Conservation (phyloP, 2,113 vertebrate genomes). For the Psettodes erumei region DNA sequence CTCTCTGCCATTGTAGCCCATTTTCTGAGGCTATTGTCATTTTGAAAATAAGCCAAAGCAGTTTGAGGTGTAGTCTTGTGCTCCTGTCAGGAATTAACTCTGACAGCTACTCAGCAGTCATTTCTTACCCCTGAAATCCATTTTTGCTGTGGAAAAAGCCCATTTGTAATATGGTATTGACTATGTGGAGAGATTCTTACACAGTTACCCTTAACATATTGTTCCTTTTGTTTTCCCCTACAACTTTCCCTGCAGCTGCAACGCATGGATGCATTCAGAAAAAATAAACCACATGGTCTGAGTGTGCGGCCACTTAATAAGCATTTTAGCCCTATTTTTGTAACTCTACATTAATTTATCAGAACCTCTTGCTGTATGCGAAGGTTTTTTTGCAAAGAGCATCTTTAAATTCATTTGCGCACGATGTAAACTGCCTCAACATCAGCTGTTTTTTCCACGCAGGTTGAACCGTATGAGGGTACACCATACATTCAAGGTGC, state of each 20-base stretch:
- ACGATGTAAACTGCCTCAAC: constrained; percentile 17
- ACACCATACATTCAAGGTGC: constrained; percentile 85
- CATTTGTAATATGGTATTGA: constrained; percentile 21
- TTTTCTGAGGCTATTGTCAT: constrained; percentile 68
- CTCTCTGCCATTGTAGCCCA: constrained; percentile 50
- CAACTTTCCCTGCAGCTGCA: constrained; percentile 33
- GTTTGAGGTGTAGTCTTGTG: constrained; percentile 53
- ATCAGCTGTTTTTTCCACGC: constrained; percentile 56
- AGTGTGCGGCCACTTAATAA: neutral
- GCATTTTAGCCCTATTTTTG: constrained; percentile 2
- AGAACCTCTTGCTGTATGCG: neutral
- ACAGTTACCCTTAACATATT: constrained; percentile 21
- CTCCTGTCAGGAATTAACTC: constrained; percentile 27
- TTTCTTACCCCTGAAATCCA: constrained; percentile 26
- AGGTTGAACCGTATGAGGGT: constrained; percentile 88
- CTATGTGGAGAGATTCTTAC: constrained; percentile 10
- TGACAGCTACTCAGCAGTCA: constrained; percentile 40
- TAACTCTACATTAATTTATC: neutral
- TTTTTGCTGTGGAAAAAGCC: constrained; percentile 31
- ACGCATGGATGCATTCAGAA: constrained; percentile 1
- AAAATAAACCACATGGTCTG: neutral
- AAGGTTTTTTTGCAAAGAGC: neutral
- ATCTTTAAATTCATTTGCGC: too few species aligned
- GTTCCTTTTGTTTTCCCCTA: constrained; percentile 43
- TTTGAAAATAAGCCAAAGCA: constrained; percentile 63